Conservation (phyloP, 2,888 invertebrate species). For the Mechanitis mazaeus region DNA sequence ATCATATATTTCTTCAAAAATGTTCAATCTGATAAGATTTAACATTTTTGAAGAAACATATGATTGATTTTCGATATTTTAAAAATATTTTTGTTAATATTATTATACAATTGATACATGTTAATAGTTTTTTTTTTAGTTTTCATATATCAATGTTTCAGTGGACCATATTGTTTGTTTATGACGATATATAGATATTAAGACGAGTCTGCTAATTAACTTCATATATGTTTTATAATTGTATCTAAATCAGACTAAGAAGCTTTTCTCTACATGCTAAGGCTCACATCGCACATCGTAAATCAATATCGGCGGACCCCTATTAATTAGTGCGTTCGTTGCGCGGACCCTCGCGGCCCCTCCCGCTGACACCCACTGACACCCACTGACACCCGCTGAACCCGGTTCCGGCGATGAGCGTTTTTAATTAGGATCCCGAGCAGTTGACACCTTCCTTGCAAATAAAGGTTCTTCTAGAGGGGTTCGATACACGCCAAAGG, state of each 20-base stretch:
- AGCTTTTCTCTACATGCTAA: conserved; percentile 25
- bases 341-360: conserved; percentile 48
- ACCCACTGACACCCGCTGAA: conserved; percentile 19
- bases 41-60: too few species aligned
- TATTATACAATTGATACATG: too few species aligned
- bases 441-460: conserved; percentile 54
- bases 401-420: conserved; percentile 50
- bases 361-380: conserved; percentile 13
- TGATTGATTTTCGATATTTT: too few species aligned
- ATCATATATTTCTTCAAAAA: too few species aligned
- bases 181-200: too few species aligned
- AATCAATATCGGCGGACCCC: conserved; percentile 75
- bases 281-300: conserved; percentile 57
- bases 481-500: conserved; percentile 12
- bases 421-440: conserved; percentile 69
- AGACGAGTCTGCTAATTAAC: too few species aligned
- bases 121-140: too few species aligned
- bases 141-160: too few species aligned
- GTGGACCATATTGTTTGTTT: too few species aligned
- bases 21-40: too few species aligned
- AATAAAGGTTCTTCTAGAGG: conserved; percentile 37
- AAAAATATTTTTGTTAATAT: too few species aligned
- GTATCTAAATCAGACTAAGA: conserved; percentile 10
- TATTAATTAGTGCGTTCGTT: conserved; percentile 75
- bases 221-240: background rate